Evolutionary conservation across 2,113 vertebrate genomes (phyloP), one percentile per base, ranked within the genome.

Genomic region (Bombycilla garrulus): DNA sequence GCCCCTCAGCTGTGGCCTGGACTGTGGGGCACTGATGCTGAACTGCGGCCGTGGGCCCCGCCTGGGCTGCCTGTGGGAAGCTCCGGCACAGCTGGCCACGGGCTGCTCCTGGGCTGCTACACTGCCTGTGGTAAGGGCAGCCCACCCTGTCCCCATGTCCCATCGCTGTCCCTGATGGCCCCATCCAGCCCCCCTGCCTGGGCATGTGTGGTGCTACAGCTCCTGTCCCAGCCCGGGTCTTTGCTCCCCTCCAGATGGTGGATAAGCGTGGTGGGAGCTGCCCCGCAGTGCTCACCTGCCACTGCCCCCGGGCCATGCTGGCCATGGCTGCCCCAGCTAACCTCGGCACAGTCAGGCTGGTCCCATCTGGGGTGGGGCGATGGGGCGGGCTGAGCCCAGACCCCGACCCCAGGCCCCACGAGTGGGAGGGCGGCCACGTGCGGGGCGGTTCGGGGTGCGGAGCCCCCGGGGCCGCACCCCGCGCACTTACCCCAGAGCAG

Each of bases 401-500:
- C 81, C 90, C 84, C 22, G 1, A 21, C 50, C 65, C 38, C 5
- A 36, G 80, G 73, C 88, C 82, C 82, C 82, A 11, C 15, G 1
- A 6, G 12, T 8, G 4, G 81, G 58, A 88, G 19, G 70, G 70
- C 3, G 36, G 91, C 78, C 5, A n/a, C 9, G 4, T 35, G 72
- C 5, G 4, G 69, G 45, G 42, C 28, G 69, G 45, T 44, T 58
- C 3, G 22, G 71, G 60, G 56, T 42, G 4, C 42, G 0, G 93
- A 92, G 60, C 81, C 65, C 53, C 93, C 56, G 2, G 26, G 10
- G 71, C 65, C 12, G 5, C 42, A 50, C 94, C 66, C 74, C 15
- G 1, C 7, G 4, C 73, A 96, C 96, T 96, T 95, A 97, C 97
- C 97, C 26, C 90, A 89, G 65, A 96, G 79, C 93, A 97, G 86